phyloP scores from a whole-genome alignment of 35 echinoderm and acorn worm genomes.

The Lytechinus variegatus region DNA sequence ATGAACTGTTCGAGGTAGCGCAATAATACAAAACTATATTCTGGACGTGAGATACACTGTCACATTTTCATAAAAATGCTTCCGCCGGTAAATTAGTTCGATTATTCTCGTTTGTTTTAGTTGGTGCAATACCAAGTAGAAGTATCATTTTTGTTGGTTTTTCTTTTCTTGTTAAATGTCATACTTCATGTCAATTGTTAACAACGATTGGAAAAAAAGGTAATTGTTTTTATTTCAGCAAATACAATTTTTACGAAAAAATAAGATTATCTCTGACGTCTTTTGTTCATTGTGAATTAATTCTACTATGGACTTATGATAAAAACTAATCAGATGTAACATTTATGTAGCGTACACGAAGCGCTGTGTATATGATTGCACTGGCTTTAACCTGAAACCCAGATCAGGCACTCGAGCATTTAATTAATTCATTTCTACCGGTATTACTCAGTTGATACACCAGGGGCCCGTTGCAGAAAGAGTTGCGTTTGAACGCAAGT shows the following conservation, averaged over 20 bases:
- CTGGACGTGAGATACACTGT: background rate
- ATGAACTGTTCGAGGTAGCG: background rate
- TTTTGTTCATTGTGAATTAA: background rate
- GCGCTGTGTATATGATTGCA: no score
- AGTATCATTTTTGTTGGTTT: background rate
- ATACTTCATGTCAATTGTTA: conserved; percentile 29
- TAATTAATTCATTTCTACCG: no score
- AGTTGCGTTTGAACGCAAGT: no score
- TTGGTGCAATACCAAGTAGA: background rate
- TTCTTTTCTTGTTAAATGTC: background rate
- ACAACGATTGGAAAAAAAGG: conserved; percentile 33
- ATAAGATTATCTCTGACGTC: background rate
- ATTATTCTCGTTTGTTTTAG: background rate
- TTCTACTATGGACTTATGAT: no score
- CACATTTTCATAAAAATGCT: conserved; percentile 13
- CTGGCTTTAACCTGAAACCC: no score
- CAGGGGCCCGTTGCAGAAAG: no score
- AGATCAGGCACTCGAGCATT: no score
- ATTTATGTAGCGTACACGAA: no score
- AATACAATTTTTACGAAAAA: conserved; percentile 48
- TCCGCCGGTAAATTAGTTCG: background rate
- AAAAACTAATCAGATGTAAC: no score
- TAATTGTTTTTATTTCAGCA: conserved; percentile 34
- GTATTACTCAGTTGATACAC: no score
- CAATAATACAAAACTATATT: background rate